Percentiles rank a stretch among this genome's conserved stretches.
phyloP scores from a whole-genome alignment of 2,113 vertebrate species.

The Rhinoptilus africanus region DNA sequence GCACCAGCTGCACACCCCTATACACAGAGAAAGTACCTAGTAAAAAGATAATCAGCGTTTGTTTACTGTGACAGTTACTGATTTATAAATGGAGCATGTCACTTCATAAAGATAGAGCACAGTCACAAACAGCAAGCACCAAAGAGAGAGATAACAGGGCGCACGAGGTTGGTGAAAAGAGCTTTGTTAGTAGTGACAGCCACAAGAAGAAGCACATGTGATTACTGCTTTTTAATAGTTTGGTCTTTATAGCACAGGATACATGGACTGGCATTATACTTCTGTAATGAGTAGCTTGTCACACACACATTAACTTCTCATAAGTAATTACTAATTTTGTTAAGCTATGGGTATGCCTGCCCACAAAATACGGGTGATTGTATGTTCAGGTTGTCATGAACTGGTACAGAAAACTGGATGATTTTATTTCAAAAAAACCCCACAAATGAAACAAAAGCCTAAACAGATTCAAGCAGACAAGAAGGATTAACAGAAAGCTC shows the following conservation, averaged over 20 bases:
- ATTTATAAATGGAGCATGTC: neutral
- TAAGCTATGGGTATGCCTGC: neutral
- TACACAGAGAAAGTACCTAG: neutral
- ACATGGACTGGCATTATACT: neutral
- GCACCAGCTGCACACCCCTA: neutral
- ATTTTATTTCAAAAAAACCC: neutral
- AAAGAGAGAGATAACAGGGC: neutral
- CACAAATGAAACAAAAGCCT: neutral
- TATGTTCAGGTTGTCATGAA: neutral
- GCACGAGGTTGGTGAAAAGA: neutral
- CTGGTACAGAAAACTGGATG: neutral
- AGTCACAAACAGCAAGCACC: neutral
- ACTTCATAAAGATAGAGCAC: neutral
- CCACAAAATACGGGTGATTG: neutral
- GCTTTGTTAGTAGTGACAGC: neutral
- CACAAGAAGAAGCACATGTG: neutral
- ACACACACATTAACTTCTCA: neutral
- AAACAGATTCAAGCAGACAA: neutral
- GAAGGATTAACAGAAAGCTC: neutral
- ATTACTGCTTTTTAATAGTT: neutral
- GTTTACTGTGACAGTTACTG: neutral
- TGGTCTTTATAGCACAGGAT: neutral
- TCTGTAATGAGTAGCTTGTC: neutral
- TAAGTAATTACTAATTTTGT: neutral
- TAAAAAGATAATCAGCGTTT: neutral